Base-by-base conservation (phyloP, 2,797 vertebrate species). In the Mionectes olivaceus region DNA sequence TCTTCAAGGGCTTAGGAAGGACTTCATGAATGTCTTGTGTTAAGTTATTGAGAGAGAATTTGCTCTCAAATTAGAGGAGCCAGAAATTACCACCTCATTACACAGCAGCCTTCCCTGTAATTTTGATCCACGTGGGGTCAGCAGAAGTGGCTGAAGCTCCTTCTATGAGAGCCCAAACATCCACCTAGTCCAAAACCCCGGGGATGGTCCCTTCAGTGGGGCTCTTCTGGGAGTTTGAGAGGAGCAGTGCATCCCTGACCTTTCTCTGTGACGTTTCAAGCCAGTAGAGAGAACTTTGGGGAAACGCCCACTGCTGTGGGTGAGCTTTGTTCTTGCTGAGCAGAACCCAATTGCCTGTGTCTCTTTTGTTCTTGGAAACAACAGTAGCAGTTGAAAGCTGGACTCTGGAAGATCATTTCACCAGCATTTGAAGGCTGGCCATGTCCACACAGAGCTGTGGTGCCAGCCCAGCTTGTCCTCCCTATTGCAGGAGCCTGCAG, bases 381-480 rank as follows among this genome's bases (percentile, higher is more conserved):
- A 3, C 35, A 46, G 39, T 1, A 67, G 55, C 55, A 5, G 28
- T 47, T 65, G 33, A 75, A 83, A 76, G 44, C 32, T 79, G 78
- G 52, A 49, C 60, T 83, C 18, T 1, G 33, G 64, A 35, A 75
- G 47, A 70, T 55, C 13, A 21, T 87, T 65, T 65, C 53, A 15
- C 28, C 35, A 67, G 18, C 28, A 33, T 81, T 52, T 59, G 74
- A 78, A 84, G 56, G 37, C 71, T 80, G 56, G 23, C 61, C 57
- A 7, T 83, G 75, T 63, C 60, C 68, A 43, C 53, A 41, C 2
- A 9, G 63, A 37, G 46, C 61, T 28, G 55, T 76, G 68, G 39
- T 79, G n/a, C 59, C 90, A 89, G 67, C 43, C 49, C 57, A 88
- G 46, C 90, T 94, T 94, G 28, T 82, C 75, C 64, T 93, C 60